Evolutionary conservation across 2,113 vertebrate genomes (phyloP).

Genomic region (Amblyornis subalaris): DNA sequence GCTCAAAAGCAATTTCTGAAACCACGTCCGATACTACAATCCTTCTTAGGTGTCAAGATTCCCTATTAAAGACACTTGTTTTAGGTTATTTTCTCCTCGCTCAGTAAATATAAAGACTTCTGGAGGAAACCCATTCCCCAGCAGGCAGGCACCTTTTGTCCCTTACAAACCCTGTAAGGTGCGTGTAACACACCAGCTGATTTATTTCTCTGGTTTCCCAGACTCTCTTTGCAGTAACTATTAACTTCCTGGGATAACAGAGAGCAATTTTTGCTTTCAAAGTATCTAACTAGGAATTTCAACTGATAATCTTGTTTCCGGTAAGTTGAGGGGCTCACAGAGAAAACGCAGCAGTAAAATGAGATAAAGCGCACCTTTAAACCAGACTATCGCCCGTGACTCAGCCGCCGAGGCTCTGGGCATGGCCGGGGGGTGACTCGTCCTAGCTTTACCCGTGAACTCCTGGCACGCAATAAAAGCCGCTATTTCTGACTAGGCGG

Average conservation of each 20-base stretch:
- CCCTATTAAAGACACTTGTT: neutral
- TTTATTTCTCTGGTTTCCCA: neutral
- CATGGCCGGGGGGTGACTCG: neutral
- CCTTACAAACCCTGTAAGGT: neutral
- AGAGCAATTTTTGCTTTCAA: neutral
- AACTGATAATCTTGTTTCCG: neutral
- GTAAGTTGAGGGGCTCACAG: neutral
- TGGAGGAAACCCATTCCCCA: neutral
- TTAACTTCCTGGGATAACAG: neutral
- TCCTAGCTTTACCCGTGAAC: neutral
- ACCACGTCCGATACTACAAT: neutral
- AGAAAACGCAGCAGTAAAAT: neutral
- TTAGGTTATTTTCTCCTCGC: neutral
- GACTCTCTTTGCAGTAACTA: neutral
- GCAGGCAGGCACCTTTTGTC: neutral
- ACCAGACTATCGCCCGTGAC: neutral
- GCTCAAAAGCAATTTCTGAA: conserved; percentile 47
- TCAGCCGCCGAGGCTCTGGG: neutral
- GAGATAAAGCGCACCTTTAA: neutral
- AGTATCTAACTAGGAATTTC: neutral
- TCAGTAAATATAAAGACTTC: neutral
- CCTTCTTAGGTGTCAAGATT: neutral
- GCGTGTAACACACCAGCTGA: neutral
- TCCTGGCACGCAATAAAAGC: neutral
- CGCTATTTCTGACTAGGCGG: neutral